Percentiles rank a stretch among this genome's conserved stretches.
Evolutionary conservation across 2,113 vertebrate species (phyloP).

Genomic region (Scomber colias): DNA sequence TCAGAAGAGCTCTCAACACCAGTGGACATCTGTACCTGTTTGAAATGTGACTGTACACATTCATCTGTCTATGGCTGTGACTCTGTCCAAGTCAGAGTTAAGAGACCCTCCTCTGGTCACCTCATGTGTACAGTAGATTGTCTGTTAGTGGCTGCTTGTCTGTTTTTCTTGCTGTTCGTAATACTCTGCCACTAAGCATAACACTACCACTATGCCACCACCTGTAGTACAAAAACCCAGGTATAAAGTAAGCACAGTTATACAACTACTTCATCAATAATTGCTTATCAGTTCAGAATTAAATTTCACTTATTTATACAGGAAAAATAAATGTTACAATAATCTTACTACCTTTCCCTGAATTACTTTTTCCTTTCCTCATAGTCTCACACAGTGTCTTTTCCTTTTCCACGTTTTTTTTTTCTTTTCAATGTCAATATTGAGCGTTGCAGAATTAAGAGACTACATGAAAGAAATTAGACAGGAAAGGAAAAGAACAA

Average conservation of each 20-base stretch:
- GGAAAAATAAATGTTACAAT: slow-evolving; percentile 15
- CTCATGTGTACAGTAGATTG: slow-evolving; percentile 60
- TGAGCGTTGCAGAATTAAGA: slow-evolving; percentile 23
- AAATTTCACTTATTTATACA: slow-evolving; percentile 29
- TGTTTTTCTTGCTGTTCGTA: slow-evolving; percentile 29
- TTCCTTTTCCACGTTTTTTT: slow-evolving; percentile 21
- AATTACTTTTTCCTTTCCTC: slow-evolving; percentile 43
- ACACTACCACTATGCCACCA: slow-evolving; percentile 11
- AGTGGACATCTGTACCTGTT: slow-evolving; percentile 35
- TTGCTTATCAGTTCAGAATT: slow-evolving; percentile 31
- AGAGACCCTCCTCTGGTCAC: slow-evolving; percentile 35
- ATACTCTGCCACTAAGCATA: slow-evolving; percentile 13
- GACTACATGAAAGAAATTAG: slow-evolving; percentile 40
- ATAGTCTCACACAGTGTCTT: slow-evolving; percentile 32
- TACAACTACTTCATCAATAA: slow-evolving; percentile 22
- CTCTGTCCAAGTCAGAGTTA: slow-evolving; percentile 54
- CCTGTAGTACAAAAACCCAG: slow-evolving; percentile 37
- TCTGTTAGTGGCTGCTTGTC: slow-evolving; percentile 57
- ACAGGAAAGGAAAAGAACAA: slow-evolving; percentile 33
- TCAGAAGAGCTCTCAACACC: slow-evolving; percentile 29
- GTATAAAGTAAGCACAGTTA: slow-evolving; percentile 30
- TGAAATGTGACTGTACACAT: slow-evolving; percentile 62
- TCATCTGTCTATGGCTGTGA: slow-evolving; percentile 73
- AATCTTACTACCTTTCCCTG: slow-evolving; percentile 40
- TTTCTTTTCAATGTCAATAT: slow-evolving; percentile 4